Evolutionary conservation across 2,888 invertebrate genomes (phyloP).

Genomic region (Sesia apiformis): DNA sequence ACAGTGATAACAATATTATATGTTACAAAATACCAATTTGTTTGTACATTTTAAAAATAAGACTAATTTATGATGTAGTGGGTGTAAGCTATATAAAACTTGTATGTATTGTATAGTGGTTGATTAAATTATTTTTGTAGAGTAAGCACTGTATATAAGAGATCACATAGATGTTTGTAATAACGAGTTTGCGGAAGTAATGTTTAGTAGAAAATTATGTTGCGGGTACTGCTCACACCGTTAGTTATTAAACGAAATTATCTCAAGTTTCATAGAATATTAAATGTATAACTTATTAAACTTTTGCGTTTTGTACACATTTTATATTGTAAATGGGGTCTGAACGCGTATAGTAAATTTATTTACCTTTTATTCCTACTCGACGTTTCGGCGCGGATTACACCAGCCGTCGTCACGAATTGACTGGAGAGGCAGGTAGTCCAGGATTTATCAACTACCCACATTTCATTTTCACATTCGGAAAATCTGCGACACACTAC

Average conservation of each 20-base stretch:
- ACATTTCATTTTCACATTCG: too few species aligned
- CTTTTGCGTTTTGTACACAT: too few species aligned
- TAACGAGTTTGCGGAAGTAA: not conserved
- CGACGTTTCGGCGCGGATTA: too few species aligned
- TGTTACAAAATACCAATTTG: slow-evolving; percentile 10
- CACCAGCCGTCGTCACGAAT: too few species aligned
- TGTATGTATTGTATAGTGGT: slow-evolving; percentile 67
- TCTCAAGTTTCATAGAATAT: too few species aligned
- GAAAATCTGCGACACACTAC: too few species aligned
- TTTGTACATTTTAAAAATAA: slow-evolving; percentile 41
- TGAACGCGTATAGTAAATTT: too few species aligned
- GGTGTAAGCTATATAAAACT: slow-evolving; percentile 15
- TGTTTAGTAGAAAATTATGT: slow-evolving; percentile 27
- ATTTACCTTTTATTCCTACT: too few species aligned
- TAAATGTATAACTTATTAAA: too few species aligned
- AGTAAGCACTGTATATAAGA: slow-evolving; percentile 65
- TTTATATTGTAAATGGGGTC: too few species aligned
- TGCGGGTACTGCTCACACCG: slow-evolving; percentile 31
- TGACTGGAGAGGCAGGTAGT: too few species aligned
- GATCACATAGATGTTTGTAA: slow-evolving; percentile 60
- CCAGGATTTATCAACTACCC: too few species aligned
- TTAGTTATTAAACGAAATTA: not conserved
- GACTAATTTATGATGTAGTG: slow-evolving; percentile 51
- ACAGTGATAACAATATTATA: not conserved
- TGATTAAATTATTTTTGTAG: slow-evolving; percentile 73